Percentiles rank a stretch among this genome's conserved stretches.
These are phyloP conservation scores for Phacellophora camtschatica DNA, from an alignment of 30 jellyfish, hydroid and myxozoan species.

Conservation along the genomic window DNA sequence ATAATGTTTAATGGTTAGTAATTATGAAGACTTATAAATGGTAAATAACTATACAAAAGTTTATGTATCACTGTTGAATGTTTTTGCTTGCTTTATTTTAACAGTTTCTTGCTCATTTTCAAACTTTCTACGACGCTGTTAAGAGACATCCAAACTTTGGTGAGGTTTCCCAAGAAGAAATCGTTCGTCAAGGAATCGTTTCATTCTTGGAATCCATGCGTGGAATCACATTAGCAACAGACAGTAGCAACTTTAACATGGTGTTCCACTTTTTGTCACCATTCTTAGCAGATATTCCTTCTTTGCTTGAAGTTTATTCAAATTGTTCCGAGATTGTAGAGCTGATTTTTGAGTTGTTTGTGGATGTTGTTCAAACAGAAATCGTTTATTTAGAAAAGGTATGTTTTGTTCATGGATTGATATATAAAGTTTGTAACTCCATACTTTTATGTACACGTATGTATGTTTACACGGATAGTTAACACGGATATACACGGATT, in stretches of 20 bases:
- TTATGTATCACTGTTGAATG: too few relatives aligned
- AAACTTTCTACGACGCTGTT: conserved; percentile 45
- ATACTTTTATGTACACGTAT: too few relatives aligned
- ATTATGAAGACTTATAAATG: too few relatives aligned
- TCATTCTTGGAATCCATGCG: conserved; percentile 82
- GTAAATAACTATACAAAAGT: too few relatives aligned
- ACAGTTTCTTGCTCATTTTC: conserved; percentile 43
- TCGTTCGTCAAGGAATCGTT: conserved; percentile 52
- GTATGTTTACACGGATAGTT: too few relatives aligned
- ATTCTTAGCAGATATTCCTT: conserved; percentile 54
- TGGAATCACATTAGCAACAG: conserved; percentile 77
- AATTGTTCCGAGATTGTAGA: conserved; percentile 78
- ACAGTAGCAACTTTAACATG: conserved; percentile 26
- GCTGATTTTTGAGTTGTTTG: conserved; percentile 77
- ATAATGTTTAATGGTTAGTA: too few relatives aligned
- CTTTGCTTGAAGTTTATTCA: conserved; percentile 53
- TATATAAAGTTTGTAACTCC: too few relatives aligned
- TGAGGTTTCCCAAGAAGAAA: conserved; percentile 55
- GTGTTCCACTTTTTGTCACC: conserved; percentile 58
- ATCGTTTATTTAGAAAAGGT: conserved; percentile 73
- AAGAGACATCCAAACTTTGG: conserved; percentile 45
- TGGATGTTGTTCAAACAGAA: conserved; percentile 79
- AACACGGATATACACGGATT: too few relatives aligned
- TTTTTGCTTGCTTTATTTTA: neutral
- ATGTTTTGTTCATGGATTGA: too few relatives aligned